Evolutionary conservation across 1,140 invertebrate species (phyloP), one percentile per base, ranked within the genome.

Genomic region (Diabrotica undecimpunctata): DNA sequence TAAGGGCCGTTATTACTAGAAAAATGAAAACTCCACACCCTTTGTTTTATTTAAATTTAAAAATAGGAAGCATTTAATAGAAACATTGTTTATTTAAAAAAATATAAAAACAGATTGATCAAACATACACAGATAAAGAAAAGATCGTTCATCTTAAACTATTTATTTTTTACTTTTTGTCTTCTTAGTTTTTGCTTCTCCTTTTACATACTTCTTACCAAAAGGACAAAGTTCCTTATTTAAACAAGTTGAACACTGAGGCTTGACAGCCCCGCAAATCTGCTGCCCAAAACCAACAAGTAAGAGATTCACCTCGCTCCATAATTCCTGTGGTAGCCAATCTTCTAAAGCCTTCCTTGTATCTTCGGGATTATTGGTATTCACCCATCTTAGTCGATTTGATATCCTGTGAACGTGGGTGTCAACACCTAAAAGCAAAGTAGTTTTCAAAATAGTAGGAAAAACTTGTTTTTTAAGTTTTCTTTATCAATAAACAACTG

Each of bases 221-320:
- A 81, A 89, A n/a, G 94, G 93, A 79, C 96, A 99, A 25, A 97
- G 85, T 53, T 86, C 73, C 61, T 82, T 84, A 77, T 97, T 97
- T 12, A 96, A 80, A 79, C 97, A 99, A 61, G 85, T 81, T 0
- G 69, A 71, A 79, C 96, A 99, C 68, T 88, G 89, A 0, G 97
- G 96, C 54, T 83, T 85, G 0, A 90, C 79, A 6, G 95, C 91
- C 61, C 85, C 77, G 79, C 97, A 99, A 70, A 91, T 88, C 64
- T 92, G 91, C 81, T 99, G 96, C 5, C 97, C 97, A 83, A 99
- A 98, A 38, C 96, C 96, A 10, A 99, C 96, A 39, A 99, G 81
- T 0, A 98, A 81, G 75, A 92, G 85, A 81, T 98, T 98, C 0
- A 98, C 88, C 79, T 97, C 91, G 64, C 81, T 82, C 96, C 97